phyloP scores from a whole-genome alignment of 2,113 vertebrate genomes.

The Fregata magnificens region DNA sequence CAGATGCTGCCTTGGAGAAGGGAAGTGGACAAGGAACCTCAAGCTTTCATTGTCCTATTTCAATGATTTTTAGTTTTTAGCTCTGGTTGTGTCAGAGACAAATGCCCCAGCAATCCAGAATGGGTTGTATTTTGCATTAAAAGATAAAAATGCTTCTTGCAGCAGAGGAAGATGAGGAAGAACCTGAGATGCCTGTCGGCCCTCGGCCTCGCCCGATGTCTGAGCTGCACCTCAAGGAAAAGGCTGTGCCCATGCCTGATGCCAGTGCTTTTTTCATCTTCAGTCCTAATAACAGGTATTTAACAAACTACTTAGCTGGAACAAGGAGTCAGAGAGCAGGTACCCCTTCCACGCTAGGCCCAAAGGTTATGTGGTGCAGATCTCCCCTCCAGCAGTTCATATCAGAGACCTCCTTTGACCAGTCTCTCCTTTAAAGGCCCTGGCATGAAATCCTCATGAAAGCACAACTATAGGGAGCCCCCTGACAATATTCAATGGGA shows the following conservation, averaged over 20 bases:
- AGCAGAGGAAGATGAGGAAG: constrained; percentile 93
- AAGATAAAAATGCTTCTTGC: constrained; percentile 6
- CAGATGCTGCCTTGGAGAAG: neutral
- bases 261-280: constrained; percentile 97
- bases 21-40: neutral
- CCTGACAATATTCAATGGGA: neutral
- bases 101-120: neutral
- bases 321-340: neutral
- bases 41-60: neutral
- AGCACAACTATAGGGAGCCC: neutral
- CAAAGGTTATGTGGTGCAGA: neutral
- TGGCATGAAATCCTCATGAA: neutral
- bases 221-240: constrained; percentile 96
- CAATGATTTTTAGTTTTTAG: neutral
- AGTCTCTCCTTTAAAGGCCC: neutral
- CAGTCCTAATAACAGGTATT: constrained; percentile 93
- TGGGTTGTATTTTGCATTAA: neutral
- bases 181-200: constrained; percentile 96
- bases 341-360: neutral
- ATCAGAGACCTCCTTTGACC: neutral
- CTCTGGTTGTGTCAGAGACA: neutral
- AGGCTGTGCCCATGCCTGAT: constrained; percentile 94
- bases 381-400: neutral
- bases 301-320: neutral
- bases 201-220: constrained; percentile 94